phyloP scores from a whole-genome alignment of 2,888 invertebrate genomes.

The Brassicogethes aeneus region DNA sequence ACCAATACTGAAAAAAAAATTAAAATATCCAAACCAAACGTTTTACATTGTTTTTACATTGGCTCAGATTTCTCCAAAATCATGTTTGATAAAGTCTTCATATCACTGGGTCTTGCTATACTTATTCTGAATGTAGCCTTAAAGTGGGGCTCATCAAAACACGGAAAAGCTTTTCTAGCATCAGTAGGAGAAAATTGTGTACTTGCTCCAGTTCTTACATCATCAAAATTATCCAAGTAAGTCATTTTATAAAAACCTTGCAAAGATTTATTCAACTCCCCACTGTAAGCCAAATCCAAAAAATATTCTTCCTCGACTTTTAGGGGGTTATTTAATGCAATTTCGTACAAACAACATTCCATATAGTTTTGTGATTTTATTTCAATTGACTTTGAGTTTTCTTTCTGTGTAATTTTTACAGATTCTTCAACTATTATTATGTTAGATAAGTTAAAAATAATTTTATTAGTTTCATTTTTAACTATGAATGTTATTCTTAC shows the following conservation, averaged over 20 bases:
- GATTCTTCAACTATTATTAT: conserved; percentile 37
- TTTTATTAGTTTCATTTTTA: conserved; percentile 36
- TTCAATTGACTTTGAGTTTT: no score
- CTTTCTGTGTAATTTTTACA: conserved; percentile 27
- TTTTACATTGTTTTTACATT: conserved; percentile 7
- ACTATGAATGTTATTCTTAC: conserved; percentile 35
- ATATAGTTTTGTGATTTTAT: conserved; percentile 32
- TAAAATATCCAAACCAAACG: not conserved
- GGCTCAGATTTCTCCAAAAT: conserved; percentile 40
- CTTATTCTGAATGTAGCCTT: conserved; percentile 68
- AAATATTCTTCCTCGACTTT: conserved; percentile 35
- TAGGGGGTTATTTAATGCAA: conserved; percentile 35
- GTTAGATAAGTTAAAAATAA: conserved; percentile 41
- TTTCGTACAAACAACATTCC: conserved; percentile 33
- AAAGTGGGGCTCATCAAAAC: conserved; percentile 78
- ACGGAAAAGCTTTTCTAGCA: conserved; percentile 76
- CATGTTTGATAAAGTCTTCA: conserved; percentile 59
- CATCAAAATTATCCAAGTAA: conserved; percentile 33
- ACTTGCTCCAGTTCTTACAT: conserved; percentile 54
- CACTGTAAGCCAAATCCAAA: conserved; percentile 45
- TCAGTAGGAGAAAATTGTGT: conserved; percentile 76
- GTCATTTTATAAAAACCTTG: conserved; percentile 51
- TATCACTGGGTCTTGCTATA: conserved; percentile 48
- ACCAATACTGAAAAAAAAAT: conserved; percentile 16
- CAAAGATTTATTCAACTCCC: conserved; percentile 46